Evolutionary conservation across 2,888 invertebrate species (phyloP).

Genomic region (Sicus ferrugineus): DNA sequence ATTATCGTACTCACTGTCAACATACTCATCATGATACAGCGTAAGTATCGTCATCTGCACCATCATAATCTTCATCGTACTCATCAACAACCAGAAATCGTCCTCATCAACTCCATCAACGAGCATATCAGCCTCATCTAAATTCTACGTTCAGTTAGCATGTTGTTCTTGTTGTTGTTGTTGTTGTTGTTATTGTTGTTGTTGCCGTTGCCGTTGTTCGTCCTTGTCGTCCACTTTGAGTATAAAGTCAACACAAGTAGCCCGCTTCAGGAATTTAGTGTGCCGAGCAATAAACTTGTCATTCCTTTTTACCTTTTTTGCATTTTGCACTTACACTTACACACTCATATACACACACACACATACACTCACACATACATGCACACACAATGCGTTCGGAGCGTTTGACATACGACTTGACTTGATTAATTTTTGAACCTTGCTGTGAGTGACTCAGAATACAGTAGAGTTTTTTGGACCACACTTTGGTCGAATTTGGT

Average conservation of each 20-base stretch:
- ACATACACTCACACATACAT: background rate
- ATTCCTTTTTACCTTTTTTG: slow-evolving; percentile 10
- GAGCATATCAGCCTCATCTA: background rate
- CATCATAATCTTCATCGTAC: background rate
- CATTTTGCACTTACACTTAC: background rate
- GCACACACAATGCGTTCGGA: slow-evolving; percentile 4
- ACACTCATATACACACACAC: slow-evolving; percentile 1
- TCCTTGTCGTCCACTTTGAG: background rate
- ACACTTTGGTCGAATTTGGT: too few species aligned
- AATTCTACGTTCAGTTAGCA: background rate
- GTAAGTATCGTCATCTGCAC: background rate
- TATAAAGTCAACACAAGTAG: slow-evolving; percentile 2
- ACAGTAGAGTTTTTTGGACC: background rate
- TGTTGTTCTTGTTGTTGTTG: too few species aligned
- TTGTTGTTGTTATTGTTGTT: too few species aligned
- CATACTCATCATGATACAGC: background rate
- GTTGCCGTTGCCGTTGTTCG: too few species aligned
- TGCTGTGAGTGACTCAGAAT: slow-evolving; percentile 25
- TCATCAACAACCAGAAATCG: background rate
- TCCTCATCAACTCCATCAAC: background rate
- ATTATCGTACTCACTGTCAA: background rate
- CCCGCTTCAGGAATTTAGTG: background rate
- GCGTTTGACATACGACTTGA: slow-evolving; percentile 44
- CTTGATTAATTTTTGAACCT: slow-evolving; percentile 45
- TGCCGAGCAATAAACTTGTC: slow-evolving; percentile 1